Conservation (phyloP, 2,888 invertebrate genomes). For the Chrysina gloriosa region DNA sequence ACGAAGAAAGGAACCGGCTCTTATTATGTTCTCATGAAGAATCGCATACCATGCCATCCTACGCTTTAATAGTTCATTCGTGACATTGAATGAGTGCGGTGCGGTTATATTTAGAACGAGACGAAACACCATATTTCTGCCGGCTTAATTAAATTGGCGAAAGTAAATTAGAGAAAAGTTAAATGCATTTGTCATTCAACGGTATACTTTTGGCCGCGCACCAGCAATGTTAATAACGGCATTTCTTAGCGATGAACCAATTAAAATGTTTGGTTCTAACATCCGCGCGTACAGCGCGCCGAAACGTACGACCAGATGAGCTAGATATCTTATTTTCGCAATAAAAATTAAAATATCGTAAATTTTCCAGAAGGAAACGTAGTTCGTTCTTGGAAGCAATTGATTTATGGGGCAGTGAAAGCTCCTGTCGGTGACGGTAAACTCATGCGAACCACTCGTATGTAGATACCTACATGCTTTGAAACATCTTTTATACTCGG, state of each 20-base stretch:
- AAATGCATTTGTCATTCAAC: slow-evolving; percentile 52
- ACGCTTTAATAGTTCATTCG: slow-evolving; percentile 29
- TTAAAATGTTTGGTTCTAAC: slow-evolving; percentile 48
- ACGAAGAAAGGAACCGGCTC: slow-evolving; percentile 19
- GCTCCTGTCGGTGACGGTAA: slow-evolving; percentile 18
- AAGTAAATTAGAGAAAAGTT: slow-evolving; percentile 51
- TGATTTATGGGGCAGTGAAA: slow-evolving; percentile 35
- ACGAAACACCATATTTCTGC: slow-evolving; percentile 49
- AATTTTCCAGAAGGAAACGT: slow-evolving; percentile 34
- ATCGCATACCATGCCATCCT: slow-evolving; percentile 12
- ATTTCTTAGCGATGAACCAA: slow-evolving; percentile 50
- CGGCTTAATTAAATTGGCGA: slow-evolving; percentile 53
- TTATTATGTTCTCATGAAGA: slow-evolving; percentile 17
- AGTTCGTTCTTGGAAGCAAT: slow-evolving; percentile 25
- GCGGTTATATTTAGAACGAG: slow-evolving; percentile 38
- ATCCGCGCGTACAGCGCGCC: slow-evolving; percentile 28
- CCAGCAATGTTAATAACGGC: slow-evolving; percentile 51
- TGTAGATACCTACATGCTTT: no score
- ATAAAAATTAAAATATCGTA: slow-evolving; percentile 43
- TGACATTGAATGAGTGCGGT: slow-evolving; percentile 40
- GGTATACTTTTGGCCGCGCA: slow-evolving; percentile 49
- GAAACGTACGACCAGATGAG: slow-evolving; percentile 42
- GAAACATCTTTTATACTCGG: no score
- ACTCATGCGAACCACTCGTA: no score
- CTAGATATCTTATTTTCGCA: slow-evolving; percentile 38